Base-by-base conservation (phyloP, 2,113 vertebrate species). In the Nannobrachium achirus region DNA sequence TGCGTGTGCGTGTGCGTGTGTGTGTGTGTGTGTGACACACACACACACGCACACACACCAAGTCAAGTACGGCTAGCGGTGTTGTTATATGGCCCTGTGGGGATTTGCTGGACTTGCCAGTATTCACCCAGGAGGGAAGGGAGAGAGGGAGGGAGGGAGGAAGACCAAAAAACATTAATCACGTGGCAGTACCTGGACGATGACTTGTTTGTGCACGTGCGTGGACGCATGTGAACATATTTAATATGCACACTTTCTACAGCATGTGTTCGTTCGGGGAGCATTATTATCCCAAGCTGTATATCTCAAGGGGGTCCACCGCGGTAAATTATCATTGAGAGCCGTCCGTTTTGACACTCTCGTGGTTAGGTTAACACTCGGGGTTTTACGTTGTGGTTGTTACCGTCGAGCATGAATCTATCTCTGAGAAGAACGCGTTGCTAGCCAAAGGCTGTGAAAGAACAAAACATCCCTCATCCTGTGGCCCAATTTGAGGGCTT, bases 91-190 rank as follows among this genome's bases (percentile, higher is more conserved):
- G 49, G 75, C 1, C 67, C 73, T 51, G 3, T 57, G 52, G 70
- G 71, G 9, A 64, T 77, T n/a, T 76, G 50, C 58, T 73, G 69
- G 65, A 15, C 14, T 50, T 14, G 6, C 16, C 70, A 84, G 56
- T 78, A 59, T 44, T 63, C 19, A 63, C 41, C 58, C 4, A 66
- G 14, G 41, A 20, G 20, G 10, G 55, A 60, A 44, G 50, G 9
- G 59, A 41, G 1, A 25, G 25, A 33, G 25, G 3, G 25, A 25
- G 25, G 6, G 25, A 2, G 25, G 2, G 1, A 33, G 25, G 25
- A 33, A 33, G 25, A 33, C 25, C n/a, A n/a, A 33, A 33, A 33
- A 33, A 33, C 25, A 33, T 33, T 33, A 33, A 1, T 33, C 25
- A 33, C 25, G 25, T 33, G 25, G 0, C 25, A 33, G 25, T 33